Percentiles rank a stretch among this genome's conserved stretches.
phyloP scores from a whole-genome alignment of 2,797 vertebrate genomes.

The Acanthurus tractus region DNA sequence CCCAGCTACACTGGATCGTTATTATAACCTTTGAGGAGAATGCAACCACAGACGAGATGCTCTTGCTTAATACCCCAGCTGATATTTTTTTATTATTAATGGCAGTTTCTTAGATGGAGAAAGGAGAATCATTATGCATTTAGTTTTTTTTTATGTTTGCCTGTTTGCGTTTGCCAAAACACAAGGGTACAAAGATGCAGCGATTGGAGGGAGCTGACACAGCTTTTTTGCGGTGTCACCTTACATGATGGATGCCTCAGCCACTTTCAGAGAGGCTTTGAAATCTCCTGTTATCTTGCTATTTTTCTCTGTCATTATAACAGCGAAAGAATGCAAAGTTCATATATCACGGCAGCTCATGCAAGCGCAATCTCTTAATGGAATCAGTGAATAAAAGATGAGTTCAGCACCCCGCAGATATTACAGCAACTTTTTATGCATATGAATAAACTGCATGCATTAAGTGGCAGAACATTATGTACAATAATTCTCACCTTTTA shows the following conservation, averaged over 20 bases:
- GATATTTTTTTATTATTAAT: conserved; percentile 64
- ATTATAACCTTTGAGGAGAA: conserved; percentile 80
- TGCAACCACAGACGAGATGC: conserved; percentile 67
- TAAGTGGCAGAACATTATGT: conserved; percentile 63
- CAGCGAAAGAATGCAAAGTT: conserved; percentile 71
- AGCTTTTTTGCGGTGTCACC: conserved; percentile 77
- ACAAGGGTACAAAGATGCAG: conserved; percentile 65
- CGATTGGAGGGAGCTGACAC: conserved; percentile 72
- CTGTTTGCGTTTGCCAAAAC: conserved; percentile 56
- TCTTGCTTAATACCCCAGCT: conserved; percentile 61
- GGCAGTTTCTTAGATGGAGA: conserved; percentile 37
- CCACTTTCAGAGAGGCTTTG: conserved; percentile 73
- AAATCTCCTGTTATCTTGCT: conserved; percentile 75
- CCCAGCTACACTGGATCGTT: conserved; percentile 75
- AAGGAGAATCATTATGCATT: conserved; percentile 32
- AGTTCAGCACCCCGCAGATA: conserved; percentile 71
- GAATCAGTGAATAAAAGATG: conserved; percentile 83
- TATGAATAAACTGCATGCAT: conserved; percentile 72
- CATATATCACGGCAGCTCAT: conserved; percentile 66
- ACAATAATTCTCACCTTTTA: conserved; percentile 70
- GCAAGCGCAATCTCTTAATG: conserved; percentile 76
- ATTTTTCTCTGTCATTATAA: conserved; percentile 68
- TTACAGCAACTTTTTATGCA: conserved; percentile 71
- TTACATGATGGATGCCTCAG: conserved; percentile 81
- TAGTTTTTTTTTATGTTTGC: conserved; percentile 18